Percentiles rank a stretch among this genome's conserved stretches.
phyloP scores from a whole-genome alignment of 2,888 invertebrate species.

The Buathra laborator region DNA sequence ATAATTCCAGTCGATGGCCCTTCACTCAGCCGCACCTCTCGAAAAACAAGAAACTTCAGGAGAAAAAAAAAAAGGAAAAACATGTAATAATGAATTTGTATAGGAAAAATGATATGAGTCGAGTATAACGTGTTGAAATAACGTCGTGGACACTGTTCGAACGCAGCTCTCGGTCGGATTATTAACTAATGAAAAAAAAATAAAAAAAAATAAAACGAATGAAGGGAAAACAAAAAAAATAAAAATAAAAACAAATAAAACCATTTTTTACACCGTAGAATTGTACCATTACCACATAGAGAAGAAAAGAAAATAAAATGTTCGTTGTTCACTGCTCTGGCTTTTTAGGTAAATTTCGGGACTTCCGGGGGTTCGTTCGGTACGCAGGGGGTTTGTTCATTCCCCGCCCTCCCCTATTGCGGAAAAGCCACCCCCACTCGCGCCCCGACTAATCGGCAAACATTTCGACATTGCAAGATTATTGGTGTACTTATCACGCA shows the following conservation, averaged over 20 bases:
- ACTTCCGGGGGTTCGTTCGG: conserved; percentile 76
- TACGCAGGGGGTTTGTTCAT: conserved; percentile 71
- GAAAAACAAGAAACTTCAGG: conserved; percentile 64
- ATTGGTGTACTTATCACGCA: conserved; percentile 84
- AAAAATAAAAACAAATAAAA: conserved; percentile 34
- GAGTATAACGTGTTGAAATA: conserved; percentile 54
- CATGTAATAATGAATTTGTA: conserved; percentile 47
- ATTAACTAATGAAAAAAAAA: conserved; percentile 43
- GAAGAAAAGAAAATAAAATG: conserved; percentile 72
- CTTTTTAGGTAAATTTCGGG: conserved; percentile 80
- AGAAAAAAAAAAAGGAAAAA: conserved; percentile 37
- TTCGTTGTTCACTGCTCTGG: conserved; percentile 83
- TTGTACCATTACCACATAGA: conserved; percentile 81
- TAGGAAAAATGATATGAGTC: conserved; percentile 48
- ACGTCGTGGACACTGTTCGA: conserved; percentile 57
- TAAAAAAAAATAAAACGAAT: conserved; percentile 25
- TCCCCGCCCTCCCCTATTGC: conserved; percentile 15
- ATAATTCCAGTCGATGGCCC: conserved; percentile 51
- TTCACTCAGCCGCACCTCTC: conserved; percentile 65
- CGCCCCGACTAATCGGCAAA: conserved; percentile 80
- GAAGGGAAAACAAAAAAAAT: conserved; percentile 5
- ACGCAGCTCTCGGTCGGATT: conserved; percentile 60
- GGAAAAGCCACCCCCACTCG: conserved; percentile 60
- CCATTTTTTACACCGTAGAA: conserved; percentile 81
- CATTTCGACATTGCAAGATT: conserved; percentile 83